These are phyloP conservation scores for Seriola dumerili DNA, from an alignment of 2,113 vertebrate genomes.

Conservation along the genomic window DNA sequence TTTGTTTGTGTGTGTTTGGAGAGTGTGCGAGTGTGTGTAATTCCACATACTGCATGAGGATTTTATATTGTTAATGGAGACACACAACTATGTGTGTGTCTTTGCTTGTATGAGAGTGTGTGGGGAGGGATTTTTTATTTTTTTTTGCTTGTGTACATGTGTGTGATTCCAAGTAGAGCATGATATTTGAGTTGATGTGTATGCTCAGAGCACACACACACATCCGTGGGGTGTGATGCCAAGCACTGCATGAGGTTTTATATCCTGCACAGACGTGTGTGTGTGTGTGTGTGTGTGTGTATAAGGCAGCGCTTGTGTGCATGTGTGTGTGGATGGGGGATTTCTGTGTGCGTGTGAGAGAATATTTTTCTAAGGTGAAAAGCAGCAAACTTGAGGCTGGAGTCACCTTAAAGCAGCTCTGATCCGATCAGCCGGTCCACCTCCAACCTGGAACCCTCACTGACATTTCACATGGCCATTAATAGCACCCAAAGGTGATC, in stretches of 20 bases:
- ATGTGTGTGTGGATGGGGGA: neutral
- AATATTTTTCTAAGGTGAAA: slow-evolving; percentile 2
- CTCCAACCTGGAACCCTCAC: slow-evolving; percentile 40
- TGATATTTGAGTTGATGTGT: neutral
- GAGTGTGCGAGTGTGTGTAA: slow-evolving; percentile 28
- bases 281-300: neutral
- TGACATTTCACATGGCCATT: slow-evolving; percentile 66
- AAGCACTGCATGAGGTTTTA: neutral
- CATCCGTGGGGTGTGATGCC: slow-evolving; percentile 2
- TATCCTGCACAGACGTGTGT: neutral
- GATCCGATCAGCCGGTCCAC: slow-evolving; percentile 43
- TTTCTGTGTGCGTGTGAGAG: neutral
- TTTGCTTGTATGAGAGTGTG: slow-evolving; percentile 9
- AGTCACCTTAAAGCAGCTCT: slow-evolving; percentile 41
- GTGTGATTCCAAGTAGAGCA: neutral
- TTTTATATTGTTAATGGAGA: slow-evolving; percentile 30
- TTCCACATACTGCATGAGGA: slow-evolving; percentile 38
- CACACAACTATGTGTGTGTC: slow-evolving; percentile 3
- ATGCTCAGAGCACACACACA: neutral
- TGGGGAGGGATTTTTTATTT: slow-evolving; percentile 11
- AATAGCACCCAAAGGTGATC: slow-evolving; percentile 74
- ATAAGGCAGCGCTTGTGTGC: too few species aligned
- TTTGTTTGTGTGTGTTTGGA: slow-evolving; percentile 11
- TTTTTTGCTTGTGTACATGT: neutral
- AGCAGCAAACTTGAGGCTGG: neutral